Conservation (phyloP, 2,888 invertebrate genomes). For the Drosophila leonis region DNA sequence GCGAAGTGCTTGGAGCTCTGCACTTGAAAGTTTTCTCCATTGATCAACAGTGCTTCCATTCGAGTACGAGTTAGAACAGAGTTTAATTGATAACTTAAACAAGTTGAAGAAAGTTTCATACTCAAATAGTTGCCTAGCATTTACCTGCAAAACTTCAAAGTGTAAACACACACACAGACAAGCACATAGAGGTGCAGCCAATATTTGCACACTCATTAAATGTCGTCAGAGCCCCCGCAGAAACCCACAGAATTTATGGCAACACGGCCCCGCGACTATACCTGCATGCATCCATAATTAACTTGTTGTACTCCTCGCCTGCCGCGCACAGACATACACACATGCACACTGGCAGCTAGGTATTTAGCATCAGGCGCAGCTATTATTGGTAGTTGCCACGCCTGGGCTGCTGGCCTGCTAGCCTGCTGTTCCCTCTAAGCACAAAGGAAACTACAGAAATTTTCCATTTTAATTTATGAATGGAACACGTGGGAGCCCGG, state of each 20-base stretch:
- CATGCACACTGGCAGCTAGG: conserved; percentile 20
- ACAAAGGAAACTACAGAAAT: conserved; percentile 28
- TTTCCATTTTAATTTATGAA: conserved; percentile 69
- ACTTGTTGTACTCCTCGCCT: conserved; percentile 70
- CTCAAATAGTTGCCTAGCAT: conserved; percentile 66
- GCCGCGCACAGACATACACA: conserved; percentile 26
- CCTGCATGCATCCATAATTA: conserved; percentile 76
- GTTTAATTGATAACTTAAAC: conserved; percentile 59
- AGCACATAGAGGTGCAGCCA: conserved; percentile 24
- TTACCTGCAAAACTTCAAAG: conserved; percentile 56
- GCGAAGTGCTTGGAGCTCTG: conserved; percentile 10
- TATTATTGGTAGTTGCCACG: conserved; percentile 57
- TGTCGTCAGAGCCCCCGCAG: conserved; percentile 42
- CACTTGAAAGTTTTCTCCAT: conserved; percentile 11
- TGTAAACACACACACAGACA: conserved; percentile 17
- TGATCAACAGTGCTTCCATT: conserved; percentile 36
- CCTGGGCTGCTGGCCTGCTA: conserved; percentile 18
- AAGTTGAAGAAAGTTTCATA: conserved; percentile 55
- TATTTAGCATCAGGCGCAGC: conserved; percentile 57
- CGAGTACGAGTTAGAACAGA: conserved; percentile 24
- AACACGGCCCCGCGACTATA: conserved; percentile 35
- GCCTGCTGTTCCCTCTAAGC: not conserved
- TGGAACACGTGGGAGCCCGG: conserved; percentile 40
- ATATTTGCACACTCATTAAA: conserved; percentile 78
- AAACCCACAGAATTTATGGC: conserved; percentile 66